Evolutionary conservation across 2,797 vertebrate genomes (phyloP), one percentile per base, ranked within the genome.

Genomic region (Pangasius mekongensis): DNA sequence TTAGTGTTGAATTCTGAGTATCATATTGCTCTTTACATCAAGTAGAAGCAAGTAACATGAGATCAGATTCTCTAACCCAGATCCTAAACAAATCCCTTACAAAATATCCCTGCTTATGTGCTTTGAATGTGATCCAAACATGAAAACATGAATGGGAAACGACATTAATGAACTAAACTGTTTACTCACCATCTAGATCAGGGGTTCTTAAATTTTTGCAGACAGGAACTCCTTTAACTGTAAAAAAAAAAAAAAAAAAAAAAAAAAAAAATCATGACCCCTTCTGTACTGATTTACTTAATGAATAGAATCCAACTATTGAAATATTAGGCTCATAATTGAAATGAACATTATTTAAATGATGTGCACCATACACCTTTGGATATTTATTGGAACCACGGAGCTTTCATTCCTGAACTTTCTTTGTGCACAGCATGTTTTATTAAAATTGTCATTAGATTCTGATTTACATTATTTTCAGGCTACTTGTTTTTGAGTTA

Each of bases 1-100:
- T 91, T 82, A 91, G 92, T 24, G 93, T 93, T 93, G 91, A 94
- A 92, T 92, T 92, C 56, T 39, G 56, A 91, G 92, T 92, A 92
- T 89, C 87, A 88, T 87, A 91, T 94, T 93, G 92, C 93, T 87
- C 86, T 89, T 83, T 88, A 87, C 87, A 69, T 78, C 33, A 87
- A 67, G 60, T 33, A 33, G 14, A 78, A 66, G 62, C 73, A 86
- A 69, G 33, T 2, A n/a, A 49, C n/a, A 30, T 64, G 73, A 52
- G 39, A 78, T 52, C 16, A 7, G 49, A 87, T 87, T 69, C 33
- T 7, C 9, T 24, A 13, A 81, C 11, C 4, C 33, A 60, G 33
- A 39, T 27, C 22, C 1, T 36, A 60, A 43, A 14, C 22, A 0
- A 43, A 80, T 13, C 47, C 52, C 18, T 82, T 54, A 82, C 33